These are phyloP conservation scores for Turnix velox DNA, from an alignment of 2,113 vertebrate genomes.

Conservation along the genomic window DNA sequence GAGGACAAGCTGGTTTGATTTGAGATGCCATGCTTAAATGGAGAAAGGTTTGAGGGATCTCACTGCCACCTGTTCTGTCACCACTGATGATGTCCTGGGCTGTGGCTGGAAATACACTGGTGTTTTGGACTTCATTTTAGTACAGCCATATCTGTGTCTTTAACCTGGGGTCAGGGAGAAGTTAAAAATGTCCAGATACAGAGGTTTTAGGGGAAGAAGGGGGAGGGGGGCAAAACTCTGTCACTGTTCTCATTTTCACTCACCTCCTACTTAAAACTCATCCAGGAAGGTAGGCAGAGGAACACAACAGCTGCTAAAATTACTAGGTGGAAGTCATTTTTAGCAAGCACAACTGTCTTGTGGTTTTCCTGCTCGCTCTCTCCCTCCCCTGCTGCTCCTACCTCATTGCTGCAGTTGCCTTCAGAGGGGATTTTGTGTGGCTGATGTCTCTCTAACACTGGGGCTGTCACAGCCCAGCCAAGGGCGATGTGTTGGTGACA, in stretches of 20 bases:
- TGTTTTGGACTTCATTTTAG: background rate
- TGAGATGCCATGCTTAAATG: background rate
- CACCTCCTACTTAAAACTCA: conserved; percentile 38
- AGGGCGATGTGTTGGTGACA: background rate
- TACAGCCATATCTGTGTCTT: background rate
- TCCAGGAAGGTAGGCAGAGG: conserved; percentile 25
- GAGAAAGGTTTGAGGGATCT: background rate
- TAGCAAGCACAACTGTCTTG: conserved; percentile 17
- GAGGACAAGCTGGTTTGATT: background rate
- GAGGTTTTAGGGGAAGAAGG: no score
- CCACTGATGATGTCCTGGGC: background rate
- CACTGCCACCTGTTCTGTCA: background rate
- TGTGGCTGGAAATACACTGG: background rate
- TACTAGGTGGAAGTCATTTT: conserved; percentile 45
- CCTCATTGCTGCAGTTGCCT: background rate
- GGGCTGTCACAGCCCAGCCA: background rate
- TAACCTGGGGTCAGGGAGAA: background rate
- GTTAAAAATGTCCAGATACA: conserved; percentile 29
- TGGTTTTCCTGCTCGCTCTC: conserved; percentile 22
- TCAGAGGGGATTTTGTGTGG: background rate
- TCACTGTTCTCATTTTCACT: conserved; percentile 30
- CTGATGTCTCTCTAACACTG: background rate
- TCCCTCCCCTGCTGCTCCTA: background rate
- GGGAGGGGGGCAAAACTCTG: background rate
- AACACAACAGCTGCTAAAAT: conserved; percentile 43